Evolutionary conservation across 2,888 invertebrate species (phyloP), one percentile per base, ranked within the genome.

Genomic region (Chrysotoxum bicinctum): DNA sequence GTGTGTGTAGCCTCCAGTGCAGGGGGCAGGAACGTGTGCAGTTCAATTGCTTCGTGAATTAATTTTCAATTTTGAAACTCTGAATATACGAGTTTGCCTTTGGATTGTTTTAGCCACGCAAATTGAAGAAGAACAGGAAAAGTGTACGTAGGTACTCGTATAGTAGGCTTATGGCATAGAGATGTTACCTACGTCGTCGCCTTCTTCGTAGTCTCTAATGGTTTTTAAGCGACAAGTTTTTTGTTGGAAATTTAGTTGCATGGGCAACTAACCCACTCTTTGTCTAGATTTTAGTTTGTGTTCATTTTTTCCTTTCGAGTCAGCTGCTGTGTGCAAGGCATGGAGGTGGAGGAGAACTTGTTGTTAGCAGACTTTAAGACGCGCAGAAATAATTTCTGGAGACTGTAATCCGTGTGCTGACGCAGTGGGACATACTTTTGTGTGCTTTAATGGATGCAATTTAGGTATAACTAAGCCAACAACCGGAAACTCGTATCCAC

Each of bases 261-360:
- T 75, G 70, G 66, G 52, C 70, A 75, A 84, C 72, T 80, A 80
- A 84, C 75, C 84, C 84, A 84, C 84, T 80, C 84, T 45, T 68
- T 76, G 64, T 21, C 26, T 43, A 40, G 35, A 40, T 23, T 52
- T 21, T 45, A 30, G 32, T 14, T 14, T 62, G 12, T 12, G n/a
- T 7, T 32, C 19, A 8, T 14, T 54, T 21, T 37, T 12, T 19
- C 21, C 12, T 12, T 16, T 16, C 9, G 0, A 19, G 10, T 48
- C 21, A 48, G 40, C 19, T 19, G 10, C n/a, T n/a, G n/a, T n/a
- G 26, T 32, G 16, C 50, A 66, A 56, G 45, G 58, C 23, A 7
- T 21, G 37, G 16, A 62, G 82, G 16, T 69, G 82, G 72, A 66
- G 75, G 68, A 72, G 66, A 80, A 84, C 84, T 84, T 60, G 84